phyloP scores from a whole-genome alignment of 2,888 invertebrate genomes.

The Macrophya annulata region DNA sequence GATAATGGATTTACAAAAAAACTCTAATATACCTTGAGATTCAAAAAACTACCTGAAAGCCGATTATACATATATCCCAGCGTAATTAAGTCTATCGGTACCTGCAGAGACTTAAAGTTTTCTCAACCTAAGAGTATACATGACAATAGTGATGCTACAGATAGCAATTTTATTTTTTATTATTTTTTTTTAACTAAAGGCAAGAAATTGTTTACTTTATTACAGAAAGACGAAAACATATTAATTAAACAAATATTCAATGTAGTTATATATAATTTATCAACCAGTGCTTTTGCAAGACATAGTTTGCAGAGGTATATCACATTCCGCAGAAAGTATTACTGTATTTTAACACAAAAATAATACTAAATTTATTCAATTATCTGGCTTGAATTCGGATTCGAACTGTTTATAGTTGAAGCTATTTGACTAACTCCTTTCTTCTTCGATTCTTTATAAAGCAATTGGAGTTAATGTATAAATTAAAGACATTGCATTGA shows the following conservation, averaged over 20 bases:
- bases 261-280: not conserved
- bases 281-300: not conserved
- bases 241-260: not conserved
- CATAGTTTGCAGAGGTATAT: not conserved
- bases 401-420: conserved; percentile 1
- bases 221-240: not conserved
- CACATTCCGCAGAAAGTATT: conserved; percentile 1
- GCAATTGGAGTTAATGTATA: not conserved
- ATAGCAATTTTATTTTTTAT: too few species aligned
- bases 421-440: not conserved
- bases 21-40: not conserved
- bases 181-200: not conserved
- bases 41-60: not conserved
- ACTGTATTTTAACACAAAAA: too few species aligned
- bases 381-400: not conserved
- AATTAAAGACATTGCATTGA: not conserved
- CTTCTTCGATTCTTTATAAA: not conserved
- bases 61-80: not conserved
- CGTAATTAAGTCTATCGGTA: conserved; percentile 24
- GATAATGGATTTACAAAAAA: not conserved
- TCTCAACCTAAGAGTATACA: conserved; percentile 23
- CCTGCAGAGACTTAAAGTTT: conserved; percentile 32
- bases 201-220: not conserved
- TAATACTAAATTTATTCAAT: not conserved
- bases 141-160: not conserved